phyloP scores from a whole-genome alignment of 2,113 vertebrate genomes.

The Oreochromis spilurus region DNA sequence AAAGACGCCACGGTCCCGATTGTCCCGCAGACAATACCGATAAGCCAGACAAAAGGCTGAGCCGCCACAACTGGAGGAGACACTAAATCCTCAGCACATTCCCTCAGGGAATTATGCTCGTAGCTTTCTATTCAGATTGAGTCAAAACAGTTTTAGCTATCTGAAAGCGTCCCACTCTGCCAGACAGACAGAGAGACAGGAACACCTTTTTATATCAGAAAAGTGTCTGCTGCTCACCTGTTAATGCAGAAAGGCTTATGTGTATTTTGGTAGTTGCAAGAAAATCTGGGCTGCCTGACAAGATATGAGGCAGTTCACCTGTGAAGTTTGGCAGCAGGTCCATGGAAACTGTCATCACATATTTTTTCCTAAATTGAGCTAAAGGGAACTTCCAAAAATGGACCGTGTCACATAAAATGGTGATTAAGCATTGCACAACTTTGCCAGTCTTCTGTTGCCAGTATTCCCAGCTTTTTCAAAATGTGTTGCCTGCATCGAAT shows the following conservation, averaged over 20 bases:
- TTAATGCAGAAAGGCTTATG: neutral
- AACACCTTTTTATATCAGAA: neutral
- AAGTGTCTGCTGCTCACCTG: neutral
- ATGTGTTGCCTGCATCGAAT: neutral
- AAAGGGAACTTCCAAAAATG: neutral
- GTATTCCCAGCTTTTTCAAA: neutral
- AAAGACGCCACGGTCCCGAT: neutral
- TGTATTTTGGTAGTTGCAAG: neutral
- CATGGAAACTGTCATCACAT: neutral
- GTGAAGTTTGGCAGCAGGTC: neutral
- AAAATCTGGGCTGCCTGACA: neutral
- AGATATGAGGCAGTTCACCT: neutral
- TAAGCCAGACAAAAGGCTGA: conserved; percentile 22
- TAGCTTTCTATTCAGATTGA: conserved; percentile 15
- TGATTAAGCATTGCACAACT: neutral
- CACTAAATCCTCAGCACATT: conserved; percentile 12
- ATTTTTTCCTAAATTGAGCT: neutral
- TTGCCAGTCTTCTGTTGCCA: neutral
- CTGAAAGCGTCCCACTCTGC: neutral
- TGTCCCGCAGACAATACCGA: neutral
- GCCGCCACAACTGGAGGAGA: neutral
- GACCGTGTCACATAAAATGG: neutral
- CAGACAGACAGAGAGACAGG: neutral
- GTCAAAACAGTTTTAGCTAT: conserved; percentile 10
- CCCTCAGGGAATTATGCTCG: conserved; percentile 25